These are phyloP conservation scores for Zapornia atra DNA, from an alignment of 2,113 vertebrate genomes.

Conservation along the genomic window DNA sequence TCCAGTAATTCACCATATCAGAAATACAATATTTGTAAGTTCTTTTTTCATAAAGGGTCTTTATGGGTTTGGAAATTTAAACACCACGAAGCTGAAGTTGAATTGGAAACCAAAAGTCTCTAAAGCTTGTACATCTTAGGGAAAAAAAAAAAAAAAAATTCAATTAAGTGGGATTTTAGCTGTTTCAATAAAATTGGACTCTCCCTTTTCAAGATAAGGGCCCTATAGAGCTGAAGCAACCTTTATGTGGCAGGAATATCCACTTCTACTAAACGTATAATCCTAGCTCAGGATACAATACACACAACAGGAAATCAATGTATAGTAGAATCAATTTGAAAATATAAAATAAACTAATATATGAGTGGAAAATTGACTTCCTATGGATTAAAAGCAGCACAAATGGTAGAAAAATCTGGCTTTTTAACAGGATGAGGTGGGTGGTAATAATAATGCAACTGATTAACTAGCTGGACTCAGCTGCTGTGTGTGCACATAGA, in stretches of 20 bases:
- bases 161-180: conserved; percentile 99
- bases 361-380: conserved; percentile 88
- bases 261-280: conserved; percentile 94
- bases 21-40: conserved; percentile 89
- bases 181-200: conserved; percentile 98
- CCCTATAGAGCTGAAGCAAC: conserved; percentile 81
- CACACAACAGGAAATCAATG: conserved; percentile 93
- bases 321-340: conserved; percentile 92
- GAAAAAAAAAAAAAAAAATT: conserved; percentile 94
- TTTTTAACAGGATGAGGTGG: conserved; percentile 72
- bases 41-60: conserved; percentile 88
- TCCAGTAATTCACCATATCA: conserved; percentile 63
- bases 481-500: conserved; percentile 42
- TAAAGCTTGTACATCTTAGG: conserved; percentile 94
- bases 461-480: conserved; percentile 66
- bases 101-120: conserved; percentile 97
- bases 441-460: conserved; percentile 70
- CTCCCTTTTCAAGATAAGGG: conserved; percentile 95
- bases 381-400: conserved; percentile 88
- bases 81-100: conserved; percentile 85
- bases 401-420: conserved; percentile 75
- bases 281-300: conserved; percentile 93
- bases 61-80: conserved; percentile 91
- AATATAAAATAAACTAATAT: conserved; percentile 94
- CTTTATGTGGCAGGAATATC: conserved; percentile 86